Base-by-base conservation (phyloP, 2,113 vertebrate genomes). In the Sylvilagus bachmani region DNA sequence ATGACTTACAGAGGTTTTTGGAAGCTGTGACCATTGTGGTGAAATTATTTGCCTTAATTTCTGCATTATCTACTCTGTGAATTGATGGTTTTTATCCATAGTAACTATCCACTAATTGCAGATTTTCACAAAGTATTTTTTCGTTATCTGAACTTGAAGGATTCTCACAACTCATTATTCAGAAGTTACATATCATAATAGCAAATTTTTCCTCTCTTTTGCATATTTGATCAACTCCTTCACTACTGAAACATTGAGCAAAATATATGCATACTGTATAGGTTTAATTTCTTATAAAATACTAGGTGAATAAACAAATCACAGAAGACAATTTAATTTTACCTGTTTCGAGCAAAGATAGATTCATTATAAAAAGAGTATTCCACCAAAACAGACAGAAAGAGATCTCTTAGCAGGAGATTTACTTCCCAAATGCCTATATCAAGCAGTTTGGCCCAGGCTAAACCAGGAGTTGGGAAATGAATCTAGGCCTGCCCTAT, bases 31-130 rank as follows among this genome's bases (percentile, higher is more conserved):
- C 2, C 2, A 36, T 31, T 9, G 27, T 36, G 5, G 11, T 67
- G 78, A 62, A 79, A 38, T 1, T 49, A 5, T 3, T 62, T 85
- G 29, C 2, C 25, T 24, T 38, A 16, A 44, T 31, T 44, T 55
- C 66, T 53, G n/a, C 0, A 53, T 8, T 33, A 5, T 31, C 10
- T 61, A 27, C 5, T 66, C 9, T 4, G 1, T 55, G 11, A 2
- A 58, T 58, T 49, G 14, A 73, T 25, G 19, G 21, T 51, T 53
- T 8, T 1, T 24, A 2, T 62, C 1, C 3, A 4, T 79, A 33
- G 24, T 22, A 14, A 25, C 33, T 24, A 9, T 31, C 24, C 31
- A 51, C 14, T 21, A 64, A 8, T 2, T 22, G 1, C 53, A 38
- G 61, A 4, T 66, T 66, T 62, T 14, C 27, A 27, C n/a, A 62